Base-by-base conservation (phyloP, 2,888 invertebrate genomes). In the Agrotis segetum region DNA sequence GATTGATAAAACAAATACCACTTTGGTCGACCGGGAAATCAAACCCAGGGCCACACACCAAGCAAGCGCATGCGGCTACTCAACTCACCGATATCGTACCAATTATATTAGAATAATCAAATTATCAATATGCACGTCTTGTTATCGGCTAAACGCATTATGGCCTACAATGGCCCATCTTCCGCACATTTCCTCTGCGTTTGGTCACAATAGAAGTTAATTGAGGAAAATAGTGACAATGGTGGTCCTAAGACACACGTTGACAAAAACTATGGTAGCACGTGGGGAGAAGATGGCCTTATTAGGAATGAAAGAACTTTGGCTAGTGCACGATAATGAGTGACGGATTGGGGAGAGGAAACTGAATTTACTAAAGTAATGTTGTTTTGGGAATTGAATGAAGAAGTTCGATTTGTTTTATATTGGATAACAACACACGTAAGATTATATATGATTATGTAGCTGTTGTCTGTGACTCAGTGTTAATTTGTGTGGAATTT, bases 141-240 rank as follows among this genome's bases (percentile, higher is more conserved):
- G 58, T 63, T 63, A 71, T 56, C 40, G 13, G 61, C 55, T 46
- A 40, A 49, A 21, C 50, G 59, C 53, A 52, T 21, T 40, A 77
- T 58, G 29, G 34, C 17, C 75, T 50, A 55, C 71, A 44, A 70
- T 47, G 46, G 44, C 40, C 75, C 62, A 63, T 81, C 52, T 29
- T 44, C 55, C 40, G 11, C 58, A 79, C 67, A 72, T 81, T 71
- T 49, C 49, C 55, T 29, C 40, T 68, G 77, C 71, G 44, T 67
- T 81, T 50, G 59, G 55, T 61, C 44, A 79, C 67, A 79, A 77
- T 62, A 34, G 61, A 58, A 24, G 53, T 44, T 77, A 77, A 81
- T 79, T 79, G 79, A 79, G 82, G 79, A 81, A 79, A 79, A 71
- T 47, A 55, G 55, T 44, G 29, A 63, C 77, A 77, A 67, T 62